Percentiles rank a stretch among this genome's conserved stretches.
Conservation (phyloP, 1,140 invertebrate species). For the Lycorma delicatula region DNA sequence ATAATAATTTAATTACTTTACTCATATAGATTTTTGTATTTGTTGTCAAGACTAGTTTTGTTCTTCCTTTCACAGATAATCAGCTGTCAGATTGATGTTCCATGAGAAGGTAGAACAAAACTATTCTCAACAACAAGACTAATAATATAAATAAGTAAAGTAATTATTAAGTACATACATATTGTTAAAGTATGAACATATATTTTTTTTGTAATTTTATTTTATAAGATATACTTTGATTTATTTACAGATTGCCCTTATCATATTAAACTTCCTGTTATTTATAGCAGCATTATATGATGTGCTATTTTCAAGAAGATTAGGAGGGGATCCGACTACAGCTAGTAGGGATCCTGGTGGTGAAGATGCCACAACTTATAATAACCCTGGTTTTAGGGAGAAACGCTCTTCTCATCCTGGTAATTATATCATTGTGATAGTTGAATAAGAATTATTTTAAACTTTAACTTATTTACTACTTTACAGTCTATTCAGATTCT, state of each 20-base stretch:
- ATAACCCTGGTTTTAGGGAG: conserved; percentile 75
- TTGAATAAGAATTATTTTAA: too few relatives aligned
- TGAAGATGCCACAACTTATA: conserved; percentile 56
- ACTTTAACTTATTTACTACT: too few relatives aligned
- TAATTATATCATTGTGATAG: too few relatives aligned
- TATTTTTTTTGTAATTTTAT: not conserved
- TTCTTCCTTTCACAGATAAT: too few relatives aligned
- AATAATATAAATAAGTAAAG: not conserved
- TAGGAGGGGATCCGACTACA: conserved; percentile 66
- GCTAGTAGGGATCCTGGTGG: conserved; percentile 42
- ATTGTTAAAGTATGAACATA: not conserved
- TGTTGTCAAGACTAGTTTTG: too few relatives aligned
- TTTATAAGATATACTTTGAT: not conserved
- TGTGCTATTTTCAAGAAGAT: conserved; percentile 53
- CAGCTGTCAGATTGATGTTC: too few relatives aligned
- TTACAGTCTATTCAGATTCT: too few relatives aligned
- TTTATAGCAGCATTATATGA: conserved; percentile 71
- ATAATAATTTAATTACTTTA: too few relatives aligned
- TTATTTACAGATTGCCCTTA: conserved; percentile 55
- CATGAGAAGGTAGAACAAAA: too few relatives aligned
- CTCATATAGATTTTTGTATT: too few relatives aligned
- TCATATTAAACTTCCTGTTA: conserved; percentile 60
- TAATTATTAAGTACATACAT: too few relatives aligned
- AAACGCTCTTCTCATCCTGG: conserved; percentile 40
- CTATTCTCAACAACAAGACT: not conserved